Evolutionary conservation across 2,888 invertebrate species (phyloP).

Genomic region (Peribatodes rhomboidaria): DNA sequence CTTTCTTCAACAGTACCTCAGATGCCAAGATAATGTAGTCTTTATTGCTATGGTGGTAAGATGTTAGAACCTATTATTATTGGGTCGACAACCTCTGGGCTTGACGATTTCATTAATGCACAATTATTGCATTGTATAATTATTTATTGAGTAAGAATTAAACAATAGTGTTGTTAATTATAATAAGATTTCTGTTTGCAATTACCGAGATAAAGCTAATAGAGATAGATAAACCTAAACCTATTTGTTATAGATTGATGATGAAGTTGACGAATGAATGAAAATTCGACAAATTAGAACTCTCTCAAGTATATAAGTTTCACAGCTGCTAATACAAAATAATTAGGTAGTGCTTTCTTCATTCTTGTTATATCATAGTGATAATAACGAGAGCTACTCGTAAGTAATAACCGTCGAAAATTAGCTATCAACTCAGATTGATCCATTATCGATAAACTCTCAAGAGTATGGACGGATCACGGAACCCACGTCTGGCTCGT

Average conservation of each 20-base stretch:
- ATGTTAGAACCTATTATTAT: conserved; percentile 5
- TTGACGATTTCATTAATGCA: conserved; percentile 46
- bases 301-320: no score
- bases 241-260: no score
- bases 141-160: conserved; percentile 22
- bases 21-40: conserved; percentile 42
- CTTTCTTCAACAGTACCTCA: conserved; percentile 43
- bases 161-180: neutral
- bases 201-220: neutral
- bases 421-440: neutral
- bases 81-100: conserved; percentile 52
- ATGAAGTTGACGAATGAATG: no score
- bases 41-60: conserved; percentile 2
- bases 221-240: no score
- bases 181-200: neutral
- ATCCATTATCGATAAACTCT: conserved; percentile 1
- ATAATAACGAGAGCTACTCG: no score
- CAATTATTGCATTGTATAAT: conserved; percentile 46
- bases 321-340: no score
- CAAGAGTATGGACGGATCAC: conserved; percentile 2
- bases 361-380: no score
- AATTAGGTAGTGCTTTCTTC: no score
- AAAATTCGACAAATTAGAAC: no score
- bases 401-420: neutral
- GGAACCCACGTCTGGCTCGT: conserved; percentile 38